Evolutionary conservation across 2,888 invertebrate genomes (phyloP).

Genomic region (Cryptus armator): DNA sequence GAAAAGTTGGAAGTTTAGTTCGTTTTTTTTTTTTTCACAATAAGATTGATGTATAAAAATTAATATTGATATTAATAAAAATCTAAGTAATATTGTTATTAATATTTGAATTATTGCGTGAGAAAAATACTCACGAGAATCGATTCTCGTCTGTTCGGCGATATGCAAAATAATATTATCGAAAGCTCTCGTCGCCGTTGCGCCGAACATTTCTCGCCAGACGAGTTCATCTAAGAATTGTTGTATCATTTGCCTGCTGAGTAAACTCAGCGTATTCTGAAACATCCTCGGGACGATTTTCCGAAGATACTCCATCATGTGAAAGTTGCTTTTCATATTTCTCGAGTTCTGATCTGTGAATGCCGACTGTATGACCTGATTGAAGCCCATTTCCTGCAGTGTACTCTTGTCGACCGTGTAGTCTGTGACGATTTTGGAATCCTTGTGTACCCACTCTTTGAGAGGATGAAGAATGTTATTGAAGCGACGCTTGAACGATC

Average conservation of each 20-base stretch:
- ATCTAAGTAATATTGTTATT: too few species aligned
- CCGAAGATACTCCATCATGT: conserved; percentile 95
- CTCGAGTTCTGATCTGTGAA: conserved; percentile 85
- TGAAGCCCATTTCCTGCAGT: conserved; percentile 92
- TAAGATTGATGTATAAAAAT: background rate
- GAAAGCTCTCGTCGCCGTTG: conserved; percentile 91
- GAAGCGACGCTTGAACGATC: conserved; percentile 93
- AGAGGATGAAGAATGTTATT: conserved; percentile 93
- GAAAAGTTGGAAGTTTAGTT: too few species aligned
- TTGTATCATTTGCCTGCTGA: conserved; percentile 95
- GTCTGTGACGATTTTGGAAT: conserved; percentile 93
- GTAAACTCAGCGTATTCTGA: conserved; percentile 93
- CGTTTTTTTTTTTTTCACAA: too few species aligned
- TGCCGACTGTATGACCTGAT: conserved; percentile 89
- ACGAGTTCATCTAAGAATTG: conserved; percentile 96
- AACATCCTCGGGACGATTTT: conserved; percentile 96
- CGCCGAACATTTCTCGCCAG: conserved; percentile 95
- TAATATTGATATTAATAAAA: background rate
- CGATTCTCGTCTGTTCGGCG: conserved; percentile 91
- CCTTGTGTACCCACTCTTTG: conserved; percentile 91
- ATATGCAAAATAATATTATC: conserved; percentile 93
- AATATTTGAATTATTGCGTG: too few species aligned
- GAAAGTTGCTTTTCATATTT: conserved; percentile 88
- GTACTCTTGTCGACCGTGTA: conserved; percentile 94
- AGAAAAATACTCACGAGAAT: conserved; percentile 86